Base-by-base conservation (phyloP, 2,797 vertebrate genomes). In the Lemur catta region DNA sequence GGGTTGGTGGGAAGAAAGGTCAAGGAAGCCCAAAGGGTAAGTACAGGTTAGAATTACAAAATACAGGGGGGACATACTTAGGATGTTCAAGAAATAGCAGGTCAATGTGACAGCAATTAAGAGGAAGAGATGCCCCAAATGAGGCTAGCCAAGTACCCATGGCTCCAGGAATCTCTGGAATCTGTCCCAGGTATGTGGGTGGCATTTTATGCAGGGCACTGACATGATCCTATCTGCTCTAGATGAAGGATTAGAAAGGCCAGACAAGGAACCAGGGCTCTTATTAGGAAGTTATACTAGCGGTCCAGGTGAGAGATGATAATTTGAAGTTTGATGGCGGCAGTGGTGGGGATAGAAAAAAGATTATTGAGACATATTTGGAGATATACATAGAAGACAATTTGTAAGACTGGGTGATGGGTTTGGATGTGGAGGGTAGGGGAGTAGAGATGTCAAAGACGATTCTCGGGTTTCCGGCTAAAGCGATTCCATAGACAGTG, bases 271-370 rank as follows among this genome's bases (percentile, higher is more conserved):
- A 24, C 8, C 10, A 35, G 6, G 10, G 33, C 7, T 71, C 67
- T 96, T 85, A 2, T 63, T 85, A 92, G 84, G 43, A 97, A 87
- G 72, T 75, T 84, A 59, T 18, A 55, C 15, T 78, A 48, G 30
- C 61, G 18, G 71, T 59, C 18, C n/a, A 48, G 26, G 24, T 20
- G 26, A 85, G 20, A 84, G 50, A 93, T 14, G 26, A 13, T 3
- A 17, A 78, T 50, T 41, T 90, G 30, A 79, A 86, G 28, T 91
- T 88, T 63, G 57, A 55, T 15, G 20, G 13, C 72, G 38, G 61
- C 35, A 6, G 10, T 20, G 10, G 8, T 6, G 13, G 17, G 11
- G 26, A 38, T 87, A 9, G 28, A 72, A 96, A 92, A 22, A 81
- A 95, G 33, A 82, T 43, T 84, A 84, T 55, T 22, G 24, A 88